These are phyloP conservation scores for Sinodicranocentrus sp. DNA, from an alignment of 2,888 invertebrate genomes.

Conservation along the genomic window DNA sequence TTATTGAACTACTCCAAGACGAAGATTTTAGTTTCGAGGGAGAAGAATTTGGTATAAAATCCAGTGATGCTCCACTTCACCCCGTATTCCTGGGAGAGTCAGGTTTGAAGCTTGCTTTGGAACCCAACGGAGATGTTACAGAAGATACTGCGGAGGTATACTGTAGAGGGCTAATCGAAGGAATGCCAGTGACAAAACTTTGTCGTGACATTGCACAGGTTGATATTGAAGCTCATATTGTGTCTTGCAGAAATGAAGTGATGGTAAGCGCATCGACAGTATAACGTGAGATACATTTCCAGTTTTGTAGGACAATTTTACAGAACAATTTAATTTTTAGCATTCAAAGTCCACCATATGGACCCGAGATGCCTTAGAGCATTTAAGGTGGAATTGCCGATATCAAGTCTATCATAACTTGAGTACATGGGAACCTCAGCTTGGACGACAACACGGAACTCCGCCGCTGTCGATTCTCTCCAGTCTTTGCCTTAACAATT, in stretches of 20 bases:
- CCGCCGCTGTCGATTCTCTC: constrained; percentile 74
- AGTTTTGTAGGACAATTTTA: neutral
- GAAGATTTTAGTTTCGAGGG: constrained; percentile 75
- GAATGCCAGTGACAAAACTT: constrained; percentile 74
- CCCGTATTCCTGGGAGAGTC: constrained; percentile 71
- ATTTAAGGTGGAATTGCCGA: constrained; percentile 76
- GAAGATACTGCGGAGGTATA: constrained; percentile 75
- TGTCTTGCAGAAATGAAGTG: constrained; percentile 73
- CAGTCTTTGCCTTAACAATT: constrained; percentile 75
- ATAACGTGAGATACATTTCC: neutral
- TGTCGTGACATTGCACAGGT: constrained; percentile 75
- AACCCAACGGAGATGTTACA: constrained; percentile 70
- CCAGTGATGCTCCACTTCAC: constrained; percentile 53
- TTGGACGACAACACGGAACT: constrained; percentile 75
- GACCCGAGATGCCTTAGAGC: constrained; percentile 75
- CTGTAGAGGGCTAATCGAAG: constrained; percentile 75
- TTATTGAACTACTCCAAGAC: constrained; percentile 74
- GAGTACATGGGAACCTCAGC: constrained; percentile 77
- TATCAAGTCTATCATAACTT: constrained; percentile 77
- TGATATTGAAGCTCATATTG: constrained; percentile 73
- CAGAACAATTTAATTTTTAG: constrained; percentile 56
- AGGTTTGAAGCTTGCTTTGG: constrained; percentile 50
- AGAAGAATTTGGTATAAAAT: constrained; percentile 67
- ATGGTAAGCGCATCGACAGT: constrained; percentile 68
- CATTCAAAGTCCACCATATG: constrained; percentile 74